Base-by-base conservation (phyloP, 1,140 invertebrate genomes). In the Babylonia areolata region DNA sequence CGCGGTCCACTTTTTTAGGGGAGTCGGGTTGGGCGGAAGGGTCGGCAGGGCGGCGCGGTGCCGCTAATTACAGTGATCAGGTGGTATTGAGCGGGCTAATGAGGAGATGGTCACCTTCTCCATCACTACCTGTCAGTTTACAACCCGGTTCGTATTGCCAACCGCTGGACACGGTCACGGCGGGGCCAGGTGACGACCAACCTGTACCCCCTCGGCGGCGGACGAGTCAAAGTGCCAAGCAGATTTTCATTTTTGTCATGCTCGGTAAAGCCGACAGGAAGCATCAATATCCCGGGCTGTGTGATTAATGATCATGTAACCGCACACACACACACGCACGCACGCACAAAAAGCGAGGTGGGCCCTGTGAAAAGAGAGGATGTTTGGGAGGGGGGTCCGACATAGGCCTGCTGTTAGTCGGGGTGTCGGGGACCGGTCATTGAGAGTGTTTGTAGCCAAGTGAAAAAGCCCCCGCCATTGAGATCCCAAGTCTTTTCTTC, bases 211-310 rank as follows among this genome's bases (percentile, higher is more conserved):
- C 88, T 84, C 75, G 37, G 51, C 64, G 20, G n/a, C 84, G 87
- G 91, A 87, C 86, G 64, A 78, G 69, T 85, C 91, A 85, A 93
- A 92, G 89, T 93, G 92, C 91, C 92, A 93, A 90, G 80, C 87
- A 90, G 90, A 90, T 93, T 88, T 92, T 92, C 91, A 92, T 92
- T 93, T 93, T 93, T 92, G 91, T 91, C 92, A 91, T 92, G 92
- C 91, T 91, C 91, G 89, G 89, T 92, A 92, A 90, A 90, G 88
- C 89, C 92, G 92, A 93, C 92, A 91, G 88, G 90, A 91, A 90
- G 92, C 92, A 93, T 93, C 92, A 93, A 93, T 93, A 93, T 91
- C 92, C 90, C 90, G 88, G 88, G 89, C 90, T 89, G 88, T 88
- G 91, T 92, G 92, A 92, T 92, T 92, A 93, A 92, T 91, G 92